Percentiles rank a stretch among this genome's conserved stretches.
phyloP scores from a whole-genome alignment of 2,797 vertebrate genomes.

The Eidolon dupreanum region DNA sequence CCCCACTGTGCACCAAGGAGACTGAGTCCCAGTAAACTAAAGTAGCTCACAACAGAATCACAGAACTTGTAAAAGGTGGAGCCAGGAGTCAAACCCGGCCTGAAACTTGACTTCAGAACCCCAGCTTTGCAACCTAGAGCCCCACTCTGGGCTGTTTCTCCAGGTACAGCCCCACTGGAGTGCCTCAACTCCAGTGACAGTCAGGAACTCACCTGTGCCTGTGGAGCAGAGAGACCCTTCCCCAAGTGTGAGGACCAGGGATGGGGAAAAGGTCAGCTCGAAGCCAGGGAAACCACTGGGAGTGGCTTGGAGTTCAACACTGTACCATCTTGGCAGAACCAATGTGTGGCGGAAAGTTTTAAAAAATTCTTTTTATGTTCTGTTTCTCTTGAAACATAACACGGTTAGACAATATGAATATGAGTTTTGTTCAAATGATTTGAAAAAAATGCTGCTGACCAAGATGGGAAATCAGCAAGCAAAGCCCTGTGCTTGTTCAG shows the following conservation, averaged over 20 bases:
- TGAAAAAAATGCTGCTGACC: background rate
- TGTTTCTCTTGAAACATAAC: constrained; percentile 3
- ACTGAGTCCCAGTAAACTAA: background rate
- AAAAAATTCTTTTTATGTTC: background rate
- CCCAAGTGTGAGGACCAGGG: too few relatives aligned
- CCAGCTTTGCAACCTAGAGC: background rate
- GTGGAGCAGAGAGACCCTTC: background rate
- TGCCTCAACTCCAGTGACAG: background rate
- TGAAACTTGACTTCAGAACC: background rate
- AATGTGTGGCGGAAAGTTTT: background rate
- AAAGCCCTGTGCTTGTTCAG: background rate
- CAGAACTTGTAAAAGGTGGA: background rate
- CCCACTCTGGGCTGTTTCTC: background rate
- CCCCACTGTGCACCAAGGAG: background rate
- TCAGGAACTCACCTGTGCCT: background rate
- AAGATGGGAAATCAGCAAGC: background rate
- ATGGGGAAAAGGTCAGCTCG: background rate
- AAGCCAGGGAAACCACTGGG: background rate
- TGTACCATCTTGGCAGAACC: background rate
- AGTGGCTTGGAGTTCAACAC: background rate
- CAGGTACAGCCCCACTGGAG: background rate
- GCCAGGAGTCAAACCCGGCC: background rate
- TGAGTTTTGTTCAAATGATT: background rate
- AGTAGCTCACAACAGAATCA: background rate
- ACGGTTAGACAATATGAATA: background rate